Percentiles rank a stretch among this genome's conserved stretches.
phyloP scores from a whole-genome alignment of 2,113 vertebrate genomes.

The Coracopsis vasa region DNA sequence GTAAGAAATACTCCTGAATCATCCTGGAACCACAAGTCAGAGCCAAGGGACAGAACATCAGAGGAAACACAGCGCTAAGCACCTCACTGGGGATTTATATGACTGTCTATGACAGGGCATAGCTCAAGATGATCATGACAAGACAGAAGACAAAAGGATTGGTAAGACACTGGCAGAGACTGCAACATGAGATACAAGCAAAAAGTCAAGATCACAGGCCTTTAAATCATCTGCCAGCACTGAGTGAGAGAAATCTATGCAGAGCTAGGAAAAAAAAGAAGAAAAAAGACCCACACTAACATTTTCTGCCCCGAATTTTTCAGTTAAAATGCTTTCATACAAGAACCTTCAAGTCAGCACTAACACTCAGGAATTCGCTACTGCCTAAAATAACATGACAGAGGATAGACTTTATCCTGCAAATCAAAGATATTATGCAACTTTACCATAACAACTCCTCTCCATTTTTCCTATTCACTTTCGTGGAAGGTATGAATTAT shows the following conservation, averaged over 20 bases:
- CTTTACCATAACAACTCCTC: neutral
- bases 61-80: neutral
- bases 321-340: neutral
- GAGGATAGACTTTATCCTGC: neutral
- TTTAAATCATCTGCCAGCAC: neutral
- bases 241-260: neutral
- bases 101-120: rapidly evolving
- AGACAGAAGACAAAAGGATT: neutral
- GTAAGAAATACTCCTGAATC: neutral
- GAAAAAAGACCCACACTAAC: neutral
- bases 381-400: neutral
- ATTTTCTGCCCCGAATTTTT: neutral
- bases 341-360: neutral
- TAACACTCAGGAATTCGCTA: neutral
- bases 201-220: neutral
- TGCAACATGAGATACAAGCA: neutral
- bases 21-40: neutral
- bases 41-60: neutral
- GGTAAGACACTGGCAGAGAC: neutral
- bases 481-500: neutral
- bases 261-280: neutral
- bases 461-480: neutral
- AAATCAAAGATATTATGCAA: neutral
- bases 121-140: neutral
- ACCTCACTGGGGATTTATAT: neutral